Base-by-base conservation (phyloP, 2,797 vertebrate species). In the Brachyalestes nurse region DNA sequence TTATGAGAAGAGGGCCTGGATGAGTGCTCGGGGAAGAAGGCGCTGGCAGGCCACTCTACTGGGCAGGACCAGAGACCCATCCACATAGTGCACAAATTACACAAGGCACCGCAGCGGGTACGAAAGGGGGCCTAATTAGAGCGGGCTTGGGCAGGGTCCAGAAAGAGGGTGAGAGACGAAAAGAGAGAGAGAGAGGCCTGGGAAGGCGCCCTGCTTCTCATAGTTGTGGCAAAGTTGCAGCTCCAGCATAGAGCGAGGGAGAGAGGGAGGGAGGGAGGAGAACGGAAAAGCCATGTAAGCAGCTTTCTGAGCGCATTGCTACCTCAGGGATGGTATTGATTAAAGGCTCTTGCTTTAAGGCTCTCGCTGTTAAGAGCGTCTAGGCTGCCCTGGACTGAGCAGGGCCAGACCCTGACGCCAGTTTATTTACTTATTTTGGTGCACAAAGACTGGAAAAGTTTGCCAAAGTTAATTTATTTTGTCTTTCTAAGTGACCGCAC, bases 1-100 rank as follows among this genome's bases (percentile, higher is more conserved):
- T 92, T 93, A 89, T 92, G 91, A 89, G 91, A 91, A 93, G 90
- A 90, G 86, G 86, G 87, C 88, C 91, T 88, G 89, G 90, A 91
- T 92, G 89, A 92, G 93, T 90, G 90, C 93, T 88, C 90, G 85
- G 82, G 93, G 91, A 93, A 91, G 81, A 73, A 34, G 91, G 91
- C 42, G 90, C 93, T 92, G 92, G 93, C 92, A 94, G 86, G 91
- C 94, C 93, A 94, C 96, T 95, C 94, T 93, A 94, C 92, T 94
- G 93, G 94, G 94, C 94, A 94, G 72, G 73, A 92, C 89, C 90
- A 96, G 93, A 93, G 95, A 92, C 92, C 91, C 93, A 96, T 95
- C 94, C 91, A 91, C 95, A 96, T 93, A 95, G 95, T 93, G 94
- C 93, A 94, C 94, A 92, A 92, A 95, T 97, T 96, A 96, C 95